Base-by-base conservation (phyloP, 2,888 invertebrate genomes). In the Drosophila mercatorum region DNA sequence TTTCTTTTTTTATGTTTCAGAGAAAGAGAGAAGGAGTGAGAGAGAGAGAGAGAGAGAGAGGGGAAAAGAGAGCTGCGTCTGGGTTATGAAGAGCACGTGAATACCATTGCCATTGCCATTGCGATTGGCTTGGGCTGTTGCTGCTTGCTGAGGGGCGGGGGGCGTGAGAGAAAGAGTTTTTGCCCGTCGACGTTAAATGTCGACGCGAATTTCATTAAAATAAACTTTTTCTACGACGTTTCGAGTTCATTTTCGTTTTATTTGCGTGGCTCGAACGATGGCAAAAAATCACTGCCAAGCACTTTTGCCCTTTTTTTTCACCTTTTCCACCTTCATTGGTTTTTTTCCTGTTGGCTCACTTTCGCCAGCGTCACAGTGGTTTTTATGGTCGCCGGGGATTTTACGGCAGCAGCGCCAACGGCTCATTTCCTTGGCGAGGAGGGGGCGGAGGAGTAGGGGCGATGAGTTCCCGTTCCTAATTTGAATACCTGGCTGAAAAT, bases 201-300 rank as follows among this genome's bases (percentile, higher is more conserved):
- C 89, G 84, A 83, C 89, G 84, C 85, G 86, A 85, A 88, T 85
- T 85, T 85, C 84, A 85, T 85, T 85, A 85, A 85, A 85, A 85
- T 82, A 89, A 89, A 85, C 88, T 89, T 85, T 88, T 85, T 85
- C 88, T 73, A 80, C 83, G 83, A 70, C 74, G 61, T 73, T 66
- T 79, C 87, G 82, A 88, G 84, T 85, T 88, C 80, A 89, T 85
- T 88, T 89, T 85, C 89, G 67, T 85, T 85, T 85, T 85, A 89
- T 85, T 85, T 85, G 80, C 78, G 46, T 59, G 64, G 62, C 63
- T 71, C 40, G 55, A 28, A 57, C 44, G 56, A 63, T 46, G 63
- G 57, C 49, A 67, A 76, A 64, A 84, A 84, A 85, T 85, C 84
- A 85, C 72, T 68, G 89, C 88, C 66, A 64, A 83, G 77, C 78